Conservation (phyloP, 2,113 vertebrate genomes). For the Siniperca knerii region DNA sequence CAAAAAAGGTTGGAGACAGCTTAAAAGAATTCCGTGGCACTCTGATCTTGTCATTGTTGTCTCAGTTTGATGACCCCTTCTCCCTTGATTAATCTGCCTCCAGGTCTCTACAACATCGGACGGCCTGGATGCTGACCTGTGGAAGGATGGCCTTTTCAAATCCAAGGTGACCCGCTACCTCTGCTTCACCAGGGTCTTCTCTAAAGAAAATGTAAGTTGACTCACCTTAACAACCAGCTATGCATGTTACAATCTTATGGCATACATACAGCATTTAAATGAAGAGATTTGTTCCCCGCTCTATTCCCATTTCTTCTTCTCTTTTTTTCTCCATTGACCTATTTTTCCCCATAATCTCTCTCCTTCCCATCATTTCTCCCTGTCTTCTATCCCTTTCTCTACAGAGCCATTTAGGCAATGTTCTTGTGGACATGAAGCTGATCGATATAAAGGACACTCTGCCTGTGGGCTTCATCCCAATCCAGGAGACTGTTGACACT, state of each 20-base stretch:
- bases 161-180: slow-evolving; percentile 99
- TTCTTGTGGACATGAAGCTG: slow-evolving; percentile 98
- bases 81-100: slow-evolving; percentile 20
- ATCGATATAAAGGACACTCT: slow-evolving; percentile 98
- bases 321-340: not conserved
- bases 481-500: slow-evolving; percentile 97
- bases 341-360: not conserved
- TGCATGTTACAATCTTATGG: not conserved
- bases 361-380: not conserved
- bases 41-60: not conserved
- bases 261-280: not conserved
- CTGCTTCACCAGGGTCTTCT: slow-evolving; percentile 98
- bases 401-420: slow-evolving; percentile 97
- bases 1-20: not conserved
- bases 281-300: not conserved
- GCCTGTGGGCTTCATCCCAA: slow-evolving; percentile 97
- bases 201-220: slow-evolving; percentile 96
- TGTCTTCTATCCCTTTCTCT: slow-evolving; percentile 26
- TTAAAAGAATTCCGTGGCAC: not conserved
- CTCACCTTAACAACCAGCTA: not conserved
- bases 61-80: not conserved
- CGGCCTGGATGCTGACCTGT: slow-evolving; percentile 97
- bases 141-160: slow-evolving; percentile 99
- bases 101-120: slow-evolving; percentile 96
- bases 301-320: not conserved